Base-by-base conservation (phyloP, 1,140 invertebrate genomes). In the Drosophila parvula region DNA sequence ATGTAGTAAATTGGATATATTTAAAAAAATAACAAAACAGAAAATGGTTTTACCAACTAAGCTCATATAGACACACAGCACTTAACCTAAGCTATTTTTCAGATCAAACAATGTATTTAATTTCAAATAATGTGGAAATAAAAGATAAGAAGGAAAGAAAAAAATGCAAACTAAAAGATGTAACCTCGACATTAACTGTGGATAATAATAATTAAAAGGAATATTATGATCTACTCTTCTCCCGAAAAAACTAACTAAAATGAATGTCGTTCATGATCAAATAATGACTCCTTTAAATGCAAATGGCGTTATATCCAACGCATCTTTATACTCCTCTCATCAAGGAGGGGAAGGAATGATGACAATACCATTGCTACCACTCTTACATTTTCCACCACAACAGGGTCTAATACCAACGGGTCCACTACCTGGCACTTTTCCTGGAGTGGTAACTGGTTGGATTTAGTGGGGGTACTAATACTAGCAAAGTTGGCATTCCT, bases 1-100 rank as follows among this genome's bases (percentile, higher is more conserved):
- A n/a, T n/a, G 94, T 91, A 96, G 95, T 90, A 97, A 97, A 91
- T 91, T 96, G 28, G 97, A 97, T 92, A 96, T 97, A 86, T 96
- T 97, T 78, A 97, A 96, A 88, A 97, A 97, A 92, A 96, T 97
- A 41, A 90, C 91, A 81, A 91, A 91, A 12, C 82, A 73, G 11
- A 86, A 83, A 32, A 30, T 9, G 12, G 34, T n/a, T 14, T 3
- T 55, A 38, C 18, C 51, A 27, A 12, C 34, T 22, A 38, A 88
- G 36, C 77, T 84, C 4, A n/a, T n/a, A n/a, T n/a, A n/a, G n/a
- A n/a, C n/a, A n/a, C n/a, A n/a, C n/a, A n/a, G n/a, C n/a, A n/a
- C 30, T 78, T 4, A 89, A 89, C 41, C 67, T 83, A 22, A 70
- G 57, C n/a, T 60, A 69, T 16, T 55, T 22, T 36, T 27, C 48